Conservation (phyloP, 2,113 vertebrate species). For the Alosa alosa region DNA sequence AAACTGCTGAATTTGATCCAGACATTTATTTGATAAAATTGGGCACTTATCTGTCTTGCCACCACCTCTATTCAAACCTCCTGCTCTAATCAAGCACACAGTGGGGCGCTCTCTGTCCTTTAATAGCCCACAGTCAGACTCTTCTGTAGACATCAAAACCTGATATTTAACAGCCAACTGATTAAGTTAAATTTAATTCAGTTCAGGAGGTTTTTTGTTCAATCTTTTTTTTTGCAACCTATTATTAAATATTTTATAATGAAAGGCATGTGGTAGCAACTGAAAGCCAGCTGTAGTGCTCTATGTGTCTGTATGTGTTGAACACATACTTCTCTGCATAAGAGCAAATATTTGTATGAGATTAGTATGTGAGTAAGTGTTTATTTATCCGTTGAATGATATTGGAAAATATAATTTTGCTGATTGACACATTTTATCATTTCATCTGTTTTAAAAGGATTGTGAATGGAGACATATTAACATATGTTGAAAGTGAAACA, state of each 20-base stretch:
- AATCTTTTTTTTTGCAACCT: neutral
- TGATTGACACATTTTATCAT: neutral
- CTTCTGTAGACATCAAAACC: slow-evolving; percentile 25
- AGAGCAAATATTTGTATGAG: slow-evolving; percentile 30
- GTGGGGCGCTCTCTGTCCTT: slow-evolving; percentile 24
- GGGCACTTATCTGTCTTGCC: slow-evolving; percentile 36
- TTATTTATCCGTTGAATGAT: slow-evolving; percentile 24
- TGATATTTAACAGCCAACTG: slow-evolving; percentile 18
- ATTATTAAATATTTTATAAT: neutral
- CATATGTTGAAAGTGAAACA: neutral
- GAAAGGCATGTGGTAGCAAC: neutral
- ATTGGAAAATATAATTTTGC: neutral
- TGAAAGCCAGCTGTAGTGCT: neutral
- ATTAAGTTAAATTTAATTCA: slow-evolving; percentile 22
- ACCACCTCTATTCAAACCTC: neutral
- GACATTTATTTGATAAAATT: slow-evolving; percentile 36
- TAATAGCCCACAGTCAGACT: slow-evolving; percentile 18
- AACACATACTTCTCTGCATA: slow-evolving; percentile 6
- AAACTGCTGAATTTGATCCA: slow-evolving; percentile 28
- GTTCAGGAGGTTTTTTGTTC: neutral
- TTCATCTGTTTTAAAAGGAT: neutral
- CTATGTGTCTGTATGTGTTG: neutral
- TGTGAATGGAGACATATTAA: neutral
- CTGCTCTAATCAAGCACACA: slow-evolving; percentile 35
- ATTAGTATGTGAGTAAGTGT: too few species aligned